phyloP scores from a whole-genome alignment of 2,888 invertebrate genomes.

The Spilarctia lutea region DNA sequence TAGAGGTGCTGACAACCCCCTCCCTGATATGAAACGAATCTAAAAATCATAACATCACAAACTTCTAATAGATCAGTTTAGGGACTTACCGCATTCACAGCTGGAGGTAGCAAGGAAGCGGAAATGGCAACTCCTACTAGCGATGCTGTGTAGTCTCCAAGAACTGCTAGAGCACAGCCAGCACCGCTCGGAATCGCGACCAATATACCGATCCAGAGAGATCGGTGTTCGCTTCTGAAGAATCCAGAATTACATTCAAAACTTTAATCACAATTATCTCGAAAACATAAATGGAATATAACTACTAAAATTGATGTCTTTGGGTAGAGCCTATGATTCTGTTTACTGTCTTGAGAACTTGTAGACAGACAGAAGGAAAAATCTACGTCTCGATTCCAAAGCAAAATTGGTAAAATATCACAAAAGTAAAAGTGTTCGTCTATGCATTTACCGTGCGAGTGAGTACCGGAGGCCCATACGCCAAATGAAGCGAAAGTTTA shows the following conservation, averaged over 20 bases:
- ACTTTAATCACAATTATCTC: background rate
- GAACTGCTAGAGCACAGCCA: conserved; percentile 91
- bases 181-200: conserved; percentile 93
- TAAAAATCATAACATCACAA: background rate
- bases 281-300: background rate
- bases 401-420: no score
- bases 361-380: background rate
- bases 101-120: conserved; percentile 92
- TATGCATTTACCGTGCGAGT: no score
- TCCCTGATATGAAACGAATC: background rate
- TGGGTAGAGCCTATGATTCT: background rate
- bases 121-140: conserved; percentile 94
- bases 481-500: no score
- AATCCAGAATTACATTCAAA: background rate
- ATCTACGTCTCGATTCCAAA: background rate
- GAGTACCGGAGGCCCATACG: no score
- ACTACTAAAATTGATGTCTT: background rate
- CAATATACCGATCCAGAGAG: conserved; percentile 89
- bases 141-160: conserved; percentile 93
- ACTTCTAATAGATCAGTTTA: background rate
- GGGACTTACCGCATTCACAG: conserved; percentile 90
- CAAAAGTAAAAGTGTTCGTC: no score
- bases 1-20: no score
- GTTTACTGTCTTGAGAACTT: background rate
- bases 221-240: conserved; percentile 88